phyloP scores from a whole-genome alignment of 2,888 invertebrate species.

The Athalia cordata region DNA sequence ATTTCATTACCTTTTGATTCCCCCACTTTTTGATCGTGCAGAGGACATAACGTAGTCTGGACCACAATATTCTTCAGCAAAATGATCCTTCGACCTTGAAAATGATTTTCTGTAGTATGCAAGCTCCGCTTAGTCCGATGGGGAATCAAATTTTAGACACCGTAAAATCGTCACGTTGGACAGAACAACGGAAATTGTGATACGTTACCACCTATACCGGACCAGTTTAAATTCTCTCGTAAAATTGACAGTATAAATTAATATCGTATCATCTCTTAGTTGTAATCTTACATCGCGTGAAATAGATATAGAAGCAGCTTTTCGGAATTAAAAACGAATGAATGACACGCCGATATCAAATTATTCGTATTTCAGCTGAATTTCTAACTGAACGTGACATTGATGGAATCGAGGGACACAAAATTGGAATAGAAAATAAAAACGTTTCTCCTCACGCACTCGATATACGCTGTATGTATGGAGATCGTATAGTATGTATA shows the following conservation, averaged over 20 bases:
- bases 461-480: no score
- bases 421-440: conserved; percentile 14
- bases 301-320: no score
- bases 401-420: conserved; percentile 2
- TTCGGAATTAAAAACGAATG: background rate
- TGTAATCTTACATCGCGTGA: no score
- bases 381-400: background rate
- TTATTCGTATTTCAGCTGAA: background rate
- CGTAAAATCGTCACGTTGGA: no score
- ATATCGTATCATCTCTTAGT: no score
- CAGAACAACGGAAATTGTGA: no score
- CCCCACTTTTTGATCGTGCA: conserved; percentile 14
- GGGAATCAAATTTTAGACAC: conserved; percentile 4
- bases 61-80: background rate
- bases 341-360: background rate
- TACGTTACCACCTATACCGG: no score
- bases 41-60: conserved; percentile 1
- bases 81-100: conserved; percentile 23
- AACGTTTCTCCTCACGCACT: conserved; percentile 13
- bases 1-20: conserved; percentile 22
- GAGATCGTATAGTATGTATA: no score
- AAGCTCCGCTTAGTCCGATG: conserved; percentile 10
- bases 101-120: background rate
- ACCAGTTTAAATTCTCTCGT: no score
- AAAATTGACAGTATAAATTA: no score